Evolutionary conservation across 2,888 invertebrate genomes (phyloP).

Genomic region (Euzophera pinguis): DNA sequence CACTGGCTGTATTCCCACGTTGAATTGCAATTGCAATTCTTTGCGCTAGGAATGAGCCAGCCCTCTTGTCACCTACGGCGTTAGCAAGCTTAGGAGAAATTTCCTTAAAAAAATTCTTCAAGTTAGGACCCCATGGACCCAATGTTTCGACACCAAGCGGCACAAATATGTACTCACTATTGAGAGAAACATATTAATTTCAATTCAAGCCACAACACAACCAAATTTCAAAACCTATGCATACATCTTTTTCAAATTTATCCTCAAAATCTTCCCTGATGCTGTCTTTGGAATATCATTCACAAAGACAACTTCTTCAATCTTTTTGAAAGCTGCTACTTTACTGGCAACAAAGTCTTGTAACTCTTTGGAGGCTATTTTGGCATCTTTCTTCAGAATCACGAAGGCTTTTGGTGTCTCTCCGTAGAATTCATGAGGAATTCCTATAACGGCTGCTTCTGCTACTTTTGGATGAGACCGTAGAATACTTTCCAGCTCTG

Average conservation of each 20-base stretch:
- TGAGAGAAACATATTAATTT: no score
- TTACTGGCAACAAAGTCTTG: constrained; percentile 82
- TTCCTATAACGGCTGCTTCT: constrained; percentile 93
- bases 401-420: constrained; percentile 91
- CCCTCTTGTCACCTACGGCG: no score
- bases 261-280: constrained; percentile 89
- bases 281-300: constrained; percentile 86
- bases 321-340: constrained; percentile 88
- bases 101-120: no score
- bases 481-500: constrained; percentile 90
- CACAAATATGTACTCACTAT: no score
- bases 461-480: constrained; percentile 86
- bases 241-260: constrained; percentile 79
- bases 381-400: constrained; percentile 74
- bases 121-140: no score
- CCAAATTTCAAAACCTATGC: constrained; percentile 27
- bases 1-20: no score
- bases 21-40: no score
- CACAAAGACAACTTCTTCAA: constrained; percentile 83
- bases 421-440: constrained; percentile 85
- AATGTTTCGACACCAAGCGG: no score
- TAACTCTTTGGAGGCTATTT: constrained; percentile 64
- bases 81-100: no score
- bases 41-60: no score
- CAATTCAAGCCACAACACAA: no score